Base-by-base conservation (phyloP, 1,140 invertebrate genomes). In the Apocrypta bakeri region DNA sequence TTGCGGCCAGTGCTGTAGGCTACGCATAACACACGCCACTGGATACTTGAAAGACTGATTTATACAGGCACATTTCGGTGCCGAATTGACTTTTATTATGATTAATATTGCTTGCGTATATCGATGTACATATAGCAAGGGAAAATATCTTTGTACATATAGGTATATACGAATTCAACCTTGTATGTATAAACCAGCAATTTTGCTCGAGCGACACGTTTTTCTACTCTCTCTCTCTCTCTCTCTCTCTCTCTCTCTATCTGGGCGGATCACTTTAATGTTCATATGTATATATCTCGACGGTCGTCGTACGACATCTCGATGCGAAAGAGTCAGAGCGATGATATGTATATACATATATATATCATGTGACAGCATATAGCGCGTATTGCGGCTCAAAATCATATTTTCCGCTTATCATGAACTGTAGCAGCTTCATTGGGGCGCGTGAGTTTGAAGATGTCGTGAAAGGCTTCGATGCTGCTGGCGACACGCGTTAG, bases 311-410 rank as follows among this genome's bases (percentile, higher is more conserved):
- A n/a, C 6, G 48, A 17, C 21, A 56, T 56, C 48, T 56, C 48
- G 48, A 56, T 56, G 33, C 33, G 33, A 37, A 9, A 37, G 33
- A 37, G 33, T 4, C 3, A 37, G 33, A 37, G 33, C 2, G 33
- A 37, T 61, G n/a, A n/a, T n/a, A n/a, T n/a, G n/a, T n/a, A n/a
- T n/a, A n/a, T n/a, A n/a, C n/a, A n/a, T n/a, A n/a, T n/a, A n/a
- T n/a, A n/a, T n/a, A n/a, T n/a, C n/a, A n/a, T n/a, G n/a, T n/a
- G n/a, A n/a, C n/a, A n/a, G n/a, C n/a, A n/a, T n/a, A 83, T 73
- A 81, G 75, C 73, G 73, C 79, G n/a, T 85, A 75, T 72, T 74
- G 56, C 40, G 56, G 40, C 63, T 27, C 75, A 74, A 84, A 68
- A 56, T 56, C 21, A 6, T 56, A 56, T 56, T 56, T 56, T 56